A percentile compares a stretch with the other conserved stretches of the same genome.
Evolutionary conservation across 1,140 invertebrate species (phyloP).

Genomic region (Cylas formicarius): DNA sequence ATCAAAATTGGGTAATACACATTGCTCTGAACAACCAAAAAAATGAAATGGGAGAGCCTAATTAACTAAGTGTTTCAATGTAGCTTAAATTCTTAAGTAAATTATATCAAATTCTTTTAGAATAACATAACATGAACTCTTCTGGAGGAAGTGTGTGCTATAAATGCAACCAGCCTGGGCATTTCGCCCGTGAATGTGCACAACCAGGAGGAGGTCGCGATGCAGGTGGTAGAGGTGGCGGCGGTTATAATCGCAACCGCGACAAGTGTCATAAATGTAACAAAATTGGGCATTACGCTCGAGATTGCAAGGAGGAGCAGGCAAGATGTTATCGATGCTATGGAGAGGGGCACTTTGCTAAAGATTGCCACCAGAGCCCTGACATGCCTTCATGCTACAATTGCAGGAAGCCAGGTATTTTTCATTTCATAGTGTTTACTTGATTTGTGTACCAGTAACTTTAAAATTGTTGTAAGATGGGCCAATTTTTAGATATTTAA

Average conservation of each 20-base stretch:
- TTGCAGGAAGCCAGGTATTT: slow-evolving; percentile 77
- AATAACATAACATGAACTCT: no score
- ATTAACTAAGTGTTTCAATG: no score
- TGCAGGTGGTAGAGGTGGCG: slow-evolving; percentile 49
- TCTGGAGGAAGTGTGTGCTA: slow-evolving; percentile 68
- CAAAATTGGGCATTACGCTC: slow-evolving; percentile 84
- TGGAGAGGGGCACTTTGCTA: slow-evolving; percentile 80
- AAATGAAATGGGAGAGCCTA: no score
- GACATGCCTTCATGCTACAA: slow-evolving; percentile 78
- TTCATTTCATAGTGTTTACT: no score
- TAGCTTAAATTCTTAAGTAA: no score
- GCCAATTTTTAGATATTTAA: no score
- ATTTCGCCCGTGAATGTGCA: slow-evolving; percentile 80
- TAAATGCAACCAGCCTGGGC: slow-evolving; percentile 81
- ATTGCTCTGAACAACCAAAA: no score
- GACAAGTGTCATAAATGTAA: slow-evolving; percentile 95
- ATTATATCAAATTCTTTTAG: no score
- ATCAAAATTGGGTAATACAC: no score
- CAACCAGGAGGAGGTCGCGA: slow-evolving; percentile 53
- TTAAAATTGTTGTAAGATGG: no score
- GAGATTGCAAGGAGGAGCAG: slow-evolving; percentile 82
- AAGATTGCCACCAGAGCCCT: slow-evolving; percentile 76
- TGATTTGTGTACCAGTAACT: no score
- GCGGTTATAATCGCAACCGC: slow-evolving; percentile 49
- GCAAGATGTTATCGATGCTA: slow-evolving; percentile 81